A percentile compares a stretch with the other conserved stretches of the same genome.
Conservation (phyloP, 1,140 invertebrate genomes). For the Reticulitermes speratus region DNA sequence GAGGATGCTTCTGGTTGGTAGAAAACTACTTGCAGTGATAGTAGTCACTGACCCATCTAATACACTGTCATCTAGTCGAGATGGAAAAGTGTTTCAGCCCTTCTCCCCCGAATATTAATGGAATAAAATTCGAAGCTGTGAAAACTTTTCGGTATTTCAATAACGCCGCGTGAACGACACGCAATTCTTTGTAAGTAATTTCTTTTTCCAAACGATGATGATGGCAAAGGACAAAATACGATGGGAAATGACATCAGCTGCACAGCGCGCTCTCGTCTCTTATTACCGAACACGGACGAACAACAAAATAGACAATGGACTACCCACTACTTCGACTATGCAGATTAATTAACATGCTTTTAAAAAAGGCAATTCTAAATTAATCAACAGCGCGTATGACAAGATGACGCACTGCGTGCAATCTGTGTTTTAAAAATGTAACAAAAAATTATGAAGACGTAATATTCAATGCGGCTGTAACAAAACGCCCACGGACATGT, state of each 20-base stretch:
- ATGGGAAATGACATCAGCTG: background rate
- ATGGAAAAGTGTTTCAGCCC: background rate
- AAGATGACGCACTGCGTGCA: background rate
- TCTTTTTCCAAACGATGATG: background rate
- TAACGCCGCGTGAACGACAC: background rate
- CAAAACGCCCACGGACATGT: too few species aligned
- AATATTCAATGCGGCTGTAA: too few species aligned
- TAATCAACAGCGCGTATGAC: background rate
- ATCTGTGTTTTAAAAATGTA: background rate
- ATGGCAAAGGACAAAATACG: background rate
- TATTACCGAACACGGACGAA: background rate
- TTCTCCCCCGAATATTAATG: background rate
- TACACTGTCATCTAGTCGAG: background rate
- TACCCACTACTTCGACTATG: background rate
- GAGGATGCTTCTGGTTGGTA: conserved; percentile 21
- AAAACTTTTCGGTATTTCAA: background rate
- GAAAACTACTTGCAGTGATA: background rate
- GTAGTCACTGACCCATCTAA: conserved; percentile 2
- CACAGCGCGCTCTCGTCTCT: background rate
- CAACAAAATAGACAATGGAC: background rate
- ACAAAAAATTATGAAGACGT: background rate
- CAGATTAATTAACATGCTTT: background rate
- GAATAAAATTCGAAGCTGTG: background rate
- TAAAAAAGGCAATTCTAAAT: background rate
- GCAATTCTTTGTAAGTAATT: conserved; percentile 3